Evolutionary conservation across 2,888 invertebrate species (phyloP).

Genomic region (Lochmaea capreae): DNA sequence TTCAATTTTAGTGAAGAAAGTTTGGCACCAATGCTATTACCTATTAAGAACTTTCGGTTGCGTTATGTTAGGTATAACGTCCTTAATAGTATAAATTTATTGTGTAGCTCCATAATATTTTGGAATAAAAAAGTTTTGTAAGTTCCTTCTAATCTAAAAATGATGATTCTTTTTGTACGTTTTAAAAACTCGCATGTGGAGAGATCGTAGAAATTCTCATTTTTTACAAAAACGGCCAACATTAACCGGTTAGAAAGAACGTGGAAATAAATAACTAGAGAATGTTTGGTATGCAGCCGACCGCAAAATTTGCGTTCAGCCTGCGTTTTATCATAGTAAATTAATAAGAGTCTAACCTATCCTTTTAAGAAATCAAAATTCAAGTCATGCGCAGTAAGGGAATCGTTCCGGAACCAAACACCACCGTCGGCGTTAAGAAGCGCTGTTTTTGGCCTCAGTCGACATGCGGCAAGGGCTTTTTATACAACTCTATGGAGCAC

Average conservation of each 20-base stretch:
- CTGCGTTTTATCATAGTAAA: slow-evolving; percentile 40
- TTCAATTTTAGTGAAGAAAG: too few species aligned
- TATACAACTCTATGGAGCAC: slow-evolving; percentile 50
- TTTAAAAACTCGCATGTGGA: neutral
- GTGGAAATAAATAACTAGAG: slow-evolving; percentile 24
- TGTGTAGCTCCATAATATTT: too few species aligned
- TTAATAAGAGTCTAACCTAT: slow-evolving; percentile 43
- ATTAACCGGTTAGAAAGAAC: slow-evolving; percentile 18
- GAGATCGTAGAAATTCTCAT: neutral
- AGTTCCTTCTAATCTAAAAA: too few species aligned
- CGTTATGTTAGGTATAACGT: too few species aligned
- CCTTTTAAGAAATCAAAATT: slow-evolving; percentile 51
- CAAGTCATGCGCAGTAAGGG: slow-evolving; percentile 45
- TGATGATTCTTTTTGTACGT: too few species aligned
- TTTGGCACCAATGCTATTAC: too few species aligned
- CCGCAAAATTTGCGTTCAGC: slow-evolving; percentile 43
- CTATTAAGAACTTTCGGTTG: too few species aligned
- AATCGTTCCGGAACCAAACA: slow-evolving; percentile 37
- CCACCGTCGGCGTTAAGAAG: slow-evolving; percentile 45
- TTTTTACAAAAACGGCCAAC: slow-evolving; percentile 13
- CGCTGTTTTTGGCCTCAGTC: slow-evolving; percentile 52
- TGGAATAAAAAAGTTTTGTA: too few species aligned
- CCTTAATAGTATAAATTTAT: too few species aligned
- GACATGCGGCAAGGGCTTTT: slow-evolving; percentile 56
- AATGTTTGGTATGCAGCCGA: slow-evolving; percentile 30